Conservation (phyloP, 2,888 invertebrate genomes). For the Branchipolynoe longqiensis region DNA sequence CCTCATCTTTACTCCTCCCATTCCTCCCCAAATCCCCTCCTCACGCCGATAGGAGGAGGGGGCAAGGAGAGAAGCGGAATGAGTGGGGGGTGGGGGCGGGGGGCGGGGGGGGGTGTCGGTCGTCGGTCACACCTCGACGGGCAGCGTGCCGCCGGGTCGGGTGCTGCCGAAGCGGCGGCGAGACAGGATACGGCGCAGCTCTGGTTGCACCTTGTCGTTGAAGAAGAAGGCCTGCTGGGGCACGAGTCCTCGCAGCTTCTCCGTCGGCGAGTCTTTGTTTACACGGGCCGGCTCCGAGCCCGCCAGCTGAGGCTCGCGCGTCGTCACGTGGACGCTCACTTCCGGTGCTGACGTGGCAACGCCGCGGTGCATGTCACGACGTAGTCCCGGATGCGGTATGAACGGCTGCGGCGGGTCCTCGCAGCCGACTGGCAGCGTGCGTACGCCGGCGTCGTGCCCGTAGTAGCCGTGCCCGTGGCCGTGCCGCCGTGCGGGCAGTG, state of each 20-base stretch:
- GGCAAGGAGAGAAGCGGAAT: too few species aligned
- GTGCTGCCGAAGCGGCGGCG: constrained; percentile 32
- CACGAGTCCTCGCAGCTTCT: constrained; percentile 50
- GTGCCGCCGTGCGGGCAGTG: not conserved
- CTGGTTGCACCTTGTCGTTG: constrained; percentile 60
- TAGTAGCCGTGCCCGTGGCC: not conserved
- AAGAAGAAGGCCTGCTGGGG: constrained; percentile 59
- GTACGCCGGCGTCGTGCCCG: not conserved
- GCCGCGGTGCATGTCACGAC: not conserved
- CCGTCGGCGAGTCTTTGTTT: not conserved
- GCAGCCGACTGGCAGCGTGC: constrained; percentile 18
- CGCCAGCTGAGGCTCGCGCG: not conserved
- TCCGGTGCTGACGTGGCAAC: constrained; percentile 5
- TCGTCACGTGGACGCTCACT: not conserved
- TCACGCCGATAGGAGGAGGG: too few species aligned
- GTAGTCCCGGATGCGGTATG: not conserved
- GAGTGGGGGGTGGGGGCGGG: too few species aligned
- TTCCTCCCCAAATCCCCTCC: too few species aligned
- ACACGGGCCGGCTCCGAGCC: not conserved
- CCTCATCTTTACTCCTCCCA: too few species aligned
- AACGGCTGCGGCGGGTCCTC: not conserved
- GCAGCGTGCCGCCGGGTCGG: too few species aligned
- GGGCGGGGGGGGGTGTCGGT: too few species aligned
- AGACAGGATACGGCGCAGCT: constrained; percentile 53
- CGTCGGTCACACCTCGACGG: constrained; percentile 37